Evolutionary conservation across 2,888 invertebrate species (phyloP), one percentile per base, ranked within the genome.

Genomic region (Apamea monoglypha): DNA sequence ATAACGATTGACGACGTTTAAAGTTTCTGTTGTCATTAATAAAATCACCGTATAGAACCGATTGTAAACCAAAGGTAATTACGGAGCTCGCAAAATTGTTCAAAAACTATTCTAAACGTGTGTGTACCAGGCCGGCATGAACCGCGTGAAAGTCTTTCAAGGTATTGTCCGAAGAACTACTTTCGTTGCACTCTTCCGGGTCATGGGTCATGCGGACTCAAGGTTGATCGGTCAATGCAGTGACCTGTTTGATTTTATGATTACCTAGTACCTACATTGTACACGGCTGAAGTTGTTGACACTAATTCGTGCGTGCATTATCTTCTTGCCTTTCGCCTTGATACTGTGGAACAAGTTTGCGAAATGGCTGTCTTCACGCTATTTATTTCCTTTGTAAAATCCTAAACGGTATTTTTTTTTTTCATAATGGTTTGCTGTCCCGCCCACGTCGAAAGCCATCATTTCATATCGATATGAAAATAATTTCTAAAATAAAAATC

Each of bases 111-210:
- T 74, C 73, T 53, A 80, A 87, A 83, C 76, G 72, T 85, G 67
- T 76, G 68, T 77, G 89, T 93, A 95, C 95, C 80, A 95, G 95
- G 94, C 90, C 77, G 82, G 67, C 91, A 95, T 93, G 90, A 91
- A 84, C 79, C 69, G 85, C 91, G 94, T 91, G 95, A 95, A 95
- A 95, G 95, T 94, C 89, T 89, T 86, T 79, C 84, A 79, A 83
- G 82, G 91, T 91, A 92, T 93, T 93, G 92, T 92, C 88, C 91
- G 90, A 87, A 89, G 90, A 88, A 91, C 93, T 92, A 94, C 95
- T 95, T 95, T 94, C 94, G 88, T 92, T 91, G 93, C 90, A 90
- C 83, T 92, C 90, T 94, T 92, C 92, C 92, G 92, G 92, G 91
- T 91, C 91, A 88, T 85, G 88, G 92, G 93, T 92, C 91, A 87